Evolutionary conservation across 1,140 invertebrate species (phyloP).

Genomic region (Drosophila triauraria): DNA sequence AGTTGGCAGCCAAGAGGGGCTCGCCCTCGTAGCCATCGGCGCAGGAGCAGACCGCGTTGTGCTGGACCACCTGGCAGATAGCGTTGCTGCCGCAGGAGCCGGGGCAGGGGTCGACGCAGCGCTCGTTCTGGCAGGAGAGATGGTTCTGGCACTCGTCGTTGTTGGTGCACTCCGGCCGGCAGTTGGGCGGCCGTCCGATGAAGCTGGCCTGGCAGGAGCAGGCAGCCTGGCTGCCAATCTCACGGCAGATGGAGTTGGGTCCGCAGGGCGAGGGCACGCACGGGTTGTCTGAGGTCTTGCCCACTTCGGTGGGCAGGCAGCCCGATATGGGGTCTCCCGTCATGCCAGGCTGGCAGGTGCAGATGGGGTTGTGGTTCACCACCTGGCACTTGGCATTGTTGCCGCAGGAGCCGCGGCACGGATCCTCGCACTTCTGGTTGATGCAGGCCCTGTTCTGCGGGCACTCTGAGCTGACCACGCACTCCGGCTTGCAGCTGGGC

Average conservation of each 20-base stretch:
- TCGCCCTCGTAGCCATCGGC: constrained; percentile 90
- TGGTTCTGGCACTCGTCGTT: constrained; percentile 89
- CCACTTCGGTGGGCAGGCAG: constrained; percentile 86
- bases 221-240: constrained; percentile 89
- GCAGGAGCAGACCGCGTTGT: constrained; percentile 91
- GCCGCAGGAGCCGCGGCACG: constrained; percentile 93
- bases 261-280: constrained; percentile 93
- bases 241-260: constrained; percentile 91
- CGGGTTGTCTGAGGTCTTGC: constrained; percentile 86
- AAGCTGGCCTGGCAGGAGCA: constrained; percentile 90
- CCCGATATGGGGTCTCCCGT: constrained; percentile 92
- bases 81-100: constrained; percentile 85
- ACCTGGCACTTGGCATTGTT: constrained; percentile 92
- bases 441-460: constrained; percentile 92
- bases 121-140: constrained; percentile 89
- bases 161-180: constrained; percentile 88
- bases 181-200: constrained; percentile 89
- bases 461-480: constrained; percentile 93
- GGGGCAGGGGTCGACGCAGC: constrained; percentile 86
- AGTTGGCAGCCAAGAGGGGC: constrained; percentile 89
- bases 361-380: constrained; percentile 94
- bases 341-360: constrained; percentile 89
- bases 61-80: constrained; percentile 88
- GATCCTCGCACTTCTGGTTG: constrained; percentile 92
- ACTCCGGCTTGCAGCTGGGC: constrained; percentile 92